phyloP scores from a whole-genome alignment of 2,888 invertebrate species.

The Anagyrus pseudococci region DNA sequence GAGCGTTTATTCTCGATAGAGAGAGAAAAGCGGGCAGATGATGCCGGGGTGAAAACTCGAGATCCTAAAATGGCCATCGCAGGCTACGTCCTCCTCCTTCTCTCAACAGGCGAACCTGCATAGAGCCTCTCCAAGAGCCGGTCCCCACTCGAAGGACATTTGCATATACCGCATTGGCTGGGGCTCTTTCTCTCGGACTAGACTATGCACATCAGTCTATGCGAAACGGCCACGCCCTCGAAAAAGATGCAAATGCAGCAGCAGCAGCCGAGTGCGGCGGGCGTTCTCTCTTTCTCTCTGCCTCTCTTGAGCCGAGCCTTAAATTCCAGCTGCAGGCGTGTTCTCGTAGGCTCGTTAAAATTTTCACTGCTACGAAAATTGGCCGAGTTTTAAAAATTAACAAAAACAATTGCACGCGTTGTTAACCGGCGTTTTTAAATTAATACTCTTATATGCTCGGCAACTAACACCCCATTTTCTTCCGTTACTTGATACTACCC shows the following conservation, averaged over 20 bases:
- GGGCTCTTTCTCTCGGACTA: too few species aligned
- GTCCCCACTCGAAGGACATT: constrained; percentile 6
- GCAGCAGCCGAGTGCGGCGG: not conserved
- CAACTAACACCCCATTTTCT: constrained; percentile 27
- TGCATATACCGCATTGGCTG: constrained; percentile 7
- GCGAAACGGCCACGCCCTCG: not conserved
- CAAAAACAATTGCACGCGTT: too few species aligned
- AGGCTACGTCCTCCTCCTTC: too few species aligned
- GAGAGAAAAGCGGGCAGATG: too few species aligned
- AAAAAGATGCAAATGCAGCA: not conserved
- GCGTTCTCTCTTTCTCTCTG: too few species aligned
- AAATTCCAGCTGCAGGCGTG: not conserved
- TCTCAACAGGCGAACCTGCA: not conserved
- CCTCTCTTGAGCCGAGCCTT: too few species aligned
- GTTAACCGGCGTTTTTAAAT: not conserved
- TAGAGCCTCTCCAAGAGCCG: not conserved
- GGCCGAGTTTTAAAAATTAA: too few species aligned
- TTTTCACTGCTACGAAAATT: too few species aligned
- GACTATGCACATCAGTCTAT: not conserved
- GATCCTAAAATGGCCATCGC: too few species aligned
- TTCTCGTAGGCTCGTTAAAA: too few species aligned
- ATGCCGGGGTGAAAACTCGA: too few species aligned
- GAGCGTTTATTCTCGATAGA: too few species aligned
- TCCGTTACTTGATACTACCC: not conserved
- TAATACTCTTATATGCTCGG: not conserved